phyloP scores from a whole-genome alignment of 2,888 invertebrate species.

The Ganaspis brasiliensis region DNA sequence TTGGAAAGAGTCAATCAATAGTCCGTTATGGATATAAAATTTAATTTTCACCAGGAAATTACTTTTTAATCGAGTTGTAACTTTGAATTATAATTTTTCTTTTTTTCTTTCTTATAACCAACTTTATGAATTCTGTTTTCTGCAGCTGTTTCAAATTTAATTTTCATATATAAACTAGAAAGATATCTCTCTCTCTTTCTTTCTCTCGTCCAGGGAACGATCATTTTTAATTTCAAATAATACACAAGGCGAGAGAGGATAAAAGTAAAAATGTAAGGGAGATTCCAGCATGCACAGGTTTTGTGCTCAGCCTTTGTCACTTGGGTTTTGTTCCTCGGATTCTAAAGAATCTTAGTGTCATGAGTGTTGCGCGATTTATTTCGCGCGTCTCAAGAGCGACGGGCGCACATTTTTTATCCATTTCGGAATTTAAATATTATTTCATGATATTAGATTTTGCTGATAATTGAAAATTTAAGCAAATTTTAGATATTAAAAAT shows the following conservation, averaged over 20 bases:
- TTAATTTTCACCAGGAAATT: background rate
- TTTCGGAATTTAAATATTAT: too few relatives aligned
- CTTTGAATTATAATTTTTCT: background rate
- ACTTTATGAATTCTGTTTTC: background rate
- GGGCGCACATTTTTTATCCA: slow-evolving; percentile 37
- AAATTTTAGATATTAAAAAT: too few relatives aligned
- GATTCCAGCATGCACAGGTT: slow-evolving; percentile 69
- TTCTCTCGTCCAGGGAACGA: slow-evolving; percentile 57
- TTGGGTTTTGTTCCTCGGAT: slow-evolving; percentile 65
- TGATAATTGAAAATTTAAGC: background rate
- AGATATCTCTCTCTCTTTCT: background rate
- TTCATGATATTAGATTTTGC: too few relatives aligned
- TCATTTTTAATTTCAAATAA: slow-evolving; percentile 38
- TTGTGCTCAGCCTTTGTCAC: slow-evolving; percentile 69
- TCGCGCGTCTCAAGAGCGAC: slow-evolving; percentile 58
- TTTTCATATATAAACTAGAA: background rate
- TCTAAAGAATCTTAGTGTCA: slow-evolving; percentile 65
- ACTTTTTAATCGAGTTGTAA: background rate
- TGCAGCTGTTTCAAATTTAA: background rate
- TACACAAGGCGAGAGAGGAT: slow-evolving; percentile 19
- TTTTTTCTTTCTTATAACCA: background rate
- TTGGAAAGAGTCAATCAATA: slow-evolving; percentile 33
- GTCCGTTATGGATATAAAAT: background rate
- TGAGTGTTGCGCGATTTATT: slow-evolving; percentile 65
- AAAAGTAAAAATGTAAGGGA: slow-evolving; percentile 55